A percentile compares a stretch with the other conserved stretches of the same genome.
Conservation (phyloP, 1,140 invertebrate species). For the Diorhabda sublineata region DNA sequence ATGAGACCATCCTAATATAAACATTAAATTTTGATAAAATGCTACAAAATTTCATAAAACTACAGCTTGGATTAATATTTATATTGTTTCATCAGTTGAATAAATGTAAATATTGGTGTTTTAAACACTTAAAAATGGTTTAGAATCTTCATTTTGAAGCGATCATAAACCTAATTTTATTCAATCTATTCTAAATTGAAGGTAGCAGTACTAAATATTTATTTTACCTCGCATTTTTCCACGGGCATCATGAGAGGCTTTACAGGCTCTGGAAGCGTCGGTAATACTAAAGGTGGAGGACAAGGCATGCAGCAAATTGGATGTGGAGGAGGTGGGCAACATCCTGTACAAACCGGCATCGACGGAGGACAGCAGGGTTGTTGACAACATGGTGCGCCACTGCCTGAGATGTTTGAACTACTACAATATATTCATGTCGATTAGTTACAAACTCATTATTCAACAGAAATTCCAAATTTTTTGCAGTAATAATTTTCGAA, state of each 20-base stretch:
- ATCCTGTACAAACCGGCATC: not conserved
- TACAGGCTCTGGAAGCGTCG: slow-evolving; percentile 17
- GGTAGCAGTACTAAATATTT: too few relatives aligned
- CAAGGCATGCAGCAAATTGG: not conserved
- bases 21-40: too few relatives aligned
- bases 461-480: not conserved
- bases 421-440: not conserved
- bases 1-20: too few relatives aligned
- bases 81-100: too few relatives aligned
- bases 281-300: slow-evolving; percentile 9
- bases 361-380: slow-evolving; percentile 10
- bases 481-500: not conserved
- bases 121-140: too few relatives aligned
- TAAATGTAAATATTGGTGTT: too few relatives aligned
- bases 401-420: not conserved
- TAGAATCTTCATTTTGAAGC: too few relatives aligned
- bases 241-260: slow-evolving; percentile 19
- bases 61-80: too few relatives aligned
- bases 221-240: not conserved
- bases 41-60: too few relatives aligned
- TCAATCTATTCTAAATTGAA: too few relatives aligned
- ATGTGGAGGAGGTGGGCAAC: not conserved
- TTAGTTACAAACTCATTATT: not conserved
- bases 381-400: not conserved
- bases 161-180: too few relatives aligned